Evolutionary conservation across 2,113 vertebrate species (phyloP).

Genomic region (Phaethornis superciliosus): DNA sequence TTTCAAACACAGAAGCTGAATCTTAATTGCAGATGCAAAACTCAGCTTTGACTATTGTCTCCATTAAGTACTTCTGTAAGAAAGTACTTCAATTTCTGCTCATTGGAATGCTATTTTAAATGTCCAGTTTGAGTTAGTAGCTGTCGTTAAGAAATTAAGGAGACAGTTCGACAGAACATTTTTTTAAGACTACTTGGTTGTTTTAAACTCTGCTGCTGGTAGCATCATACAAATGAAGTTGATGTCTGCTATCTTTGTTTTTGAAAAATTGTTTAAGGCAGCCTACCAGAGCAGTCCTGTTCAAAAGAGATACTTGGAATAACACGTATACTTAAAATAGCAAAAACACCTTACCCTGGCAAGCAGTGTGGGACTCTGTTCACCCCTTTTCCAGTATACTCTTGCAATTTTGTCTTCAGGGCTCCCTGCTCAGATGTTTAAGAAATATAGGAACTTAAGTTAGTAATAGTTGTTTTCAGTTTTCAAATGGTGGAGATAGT

Average conservation of each 20-base stretch:
- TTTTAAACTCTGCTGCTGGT: neutral
- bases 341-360: rapidly evolving
- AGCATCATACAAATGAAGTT: neutral
- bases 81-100: neutral
- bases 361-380: neutral
- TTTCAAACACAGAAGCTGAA: conserved; percentile 9
- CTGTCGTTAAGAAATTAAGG: neutral
- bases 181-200: neutral
- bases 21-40: neutral
- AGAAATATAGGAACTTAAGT: neutral
- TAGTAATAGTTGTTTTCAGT: neutral
- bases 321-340: neutral
- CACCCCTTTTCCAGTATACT: neutral
- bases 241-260: neutral
- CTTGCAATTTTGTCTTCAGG: neutral
- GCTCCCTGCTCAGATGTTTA: neutral
- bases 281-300: neutral
- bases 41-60: neutral
- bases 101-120: neutral
- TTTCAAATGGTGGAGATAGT: neutral
- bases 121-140: neutral
- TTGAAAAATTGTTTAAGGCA: neutral
- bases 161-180: neutral
- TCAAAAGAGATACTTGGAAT: neutral
- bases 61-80: neutral